phyloP scores from a whole-genome alignment of 2,113 vertebrate genomes.

The Archocentrus centrarchus region DNA sequence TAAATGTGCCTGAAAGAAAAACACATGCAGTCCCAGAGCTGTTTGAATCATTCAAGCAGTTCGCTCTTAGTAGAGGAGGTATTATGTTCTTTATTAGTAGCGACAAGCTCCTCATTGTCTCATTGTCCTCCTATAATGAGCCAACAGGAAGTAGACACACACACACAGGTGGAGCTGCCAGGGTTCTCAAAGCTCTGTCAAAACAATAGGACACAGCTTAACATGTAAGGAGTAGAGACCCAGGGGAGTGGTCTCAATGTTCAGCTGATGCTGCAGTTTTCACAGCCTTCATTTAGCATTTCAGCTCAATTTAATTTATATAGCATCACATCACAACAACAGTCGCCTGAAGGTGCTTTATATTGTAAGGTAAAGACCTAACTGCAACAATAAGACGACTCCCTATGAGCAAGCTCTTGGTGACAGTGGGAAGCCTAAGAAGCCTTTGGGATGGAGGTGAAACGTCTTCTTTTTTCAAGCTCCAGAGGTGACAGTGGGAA shows the following conservation, averaged over 20 bases:
- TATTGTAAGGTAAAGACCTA: no score
- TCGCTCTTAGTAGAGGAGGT: conserved; percentile 3
- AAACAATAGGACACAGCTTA: neutral
- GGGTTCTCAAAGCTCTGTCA: neutral
- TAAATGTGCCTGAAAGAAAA: neutral
- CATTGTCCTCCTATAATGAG: conserved; percentile 37
- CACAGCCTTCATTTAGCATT: neutral
- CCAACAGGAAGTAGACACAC: conserved; percentile 25
- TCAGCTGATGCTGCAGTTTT: neutral
- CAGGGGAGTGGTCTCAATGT: neutral
- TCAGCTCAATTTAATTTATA: no score
- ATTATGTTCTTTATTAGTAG: conserved; percentile 44
- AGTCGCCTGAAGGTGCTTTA: no score
- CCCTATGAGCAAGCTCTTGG: no score
- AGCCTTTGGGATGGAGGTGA: no score
- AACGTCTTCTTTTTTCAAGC: no score
- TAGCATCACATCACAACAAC: no score
- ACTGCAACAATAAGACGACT: no score
- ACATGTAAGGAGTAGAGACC: neutral
- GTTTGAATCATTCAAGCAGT: conserved; percentile 20
- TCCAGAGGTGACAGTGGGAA: no score
- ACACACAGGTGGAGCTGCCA: conserved; percentile 32
- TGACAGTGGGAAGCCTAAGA: no score
- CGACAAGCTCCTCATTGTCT: conserved; percentile 34
- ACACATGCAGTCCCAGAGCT: neutral